These are phyloP conservation scores for Metridium senile DNA, from an alignment of 92 coral and sea anemone genomes.

Conservation along the genomic window DNA sequence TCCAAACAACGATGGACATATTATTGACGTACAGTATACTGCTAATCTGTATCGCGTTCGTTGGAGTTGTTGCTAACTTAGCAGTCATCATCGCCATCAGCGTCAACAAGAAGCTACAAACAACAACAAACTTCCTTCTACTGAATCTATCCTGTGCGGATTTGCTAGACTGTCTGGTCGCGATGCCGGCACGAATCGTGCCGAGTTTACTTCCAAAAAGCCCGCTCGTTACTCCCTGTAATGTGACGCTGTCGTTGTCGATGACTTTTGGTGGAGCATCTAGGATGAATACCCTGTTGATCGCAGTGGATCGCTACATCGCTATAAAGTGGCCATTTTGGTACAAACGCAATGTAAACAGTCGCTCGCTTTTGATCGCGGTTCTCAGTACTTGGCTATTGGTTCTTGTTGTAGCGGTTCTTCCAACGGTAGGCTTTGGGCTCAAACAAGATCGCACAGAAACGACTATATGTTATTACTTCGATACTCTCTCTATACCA, in stretches of 20 bases:
- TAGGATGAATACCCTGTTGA: conserved; percentile 43
- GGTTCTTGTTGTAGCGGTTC: background rate
- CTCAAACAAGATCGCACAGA: background rate
- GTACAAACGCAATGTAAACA: conserved; percentile 29
- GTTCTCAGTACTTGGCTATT: conserved; percentile 18
- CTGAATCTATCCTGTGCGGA: conserved; percentile 51
- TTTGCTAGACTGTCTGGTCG: conserved; percentile 33
- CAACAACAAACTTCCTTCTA: conserved; percentile 43
- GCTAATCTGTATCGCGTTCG: conserved; percentile 15
- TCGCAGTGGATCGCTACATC: conserved; percentile 53
- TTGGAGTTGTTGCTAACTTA: conserved; percentile 41
- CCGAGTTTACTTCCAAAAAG: conserved; percentile 25
- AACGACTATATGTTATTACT: conserved; percentile 45
- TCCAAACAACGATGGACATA: background rate
- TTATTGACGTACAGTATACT: background rate
- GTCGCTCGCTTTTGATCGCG: conserved; percentile 1
- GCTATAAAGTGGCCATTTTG: conserved; percentile 64
- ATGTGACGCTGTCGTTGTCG: conserved; percentile 35
- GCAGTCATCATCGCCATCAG: conserved; percentile 47
- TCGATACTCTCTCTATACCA: conserved; percentile 28
- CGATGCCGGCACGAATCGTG: conserved; percentile 55
- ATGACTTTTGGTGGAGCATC: conserved; percentile 63
- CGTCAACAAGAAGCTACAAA: conserved; percentile 43
- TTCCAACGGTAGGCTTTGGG: conserved; percentile 32
- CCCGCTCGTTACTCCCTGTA: conserved; percentile 23